Base-by-base conservation (phyloP, 2,113 vertebrate genomes). In the Chloropsis cyanopogon region DNA sequence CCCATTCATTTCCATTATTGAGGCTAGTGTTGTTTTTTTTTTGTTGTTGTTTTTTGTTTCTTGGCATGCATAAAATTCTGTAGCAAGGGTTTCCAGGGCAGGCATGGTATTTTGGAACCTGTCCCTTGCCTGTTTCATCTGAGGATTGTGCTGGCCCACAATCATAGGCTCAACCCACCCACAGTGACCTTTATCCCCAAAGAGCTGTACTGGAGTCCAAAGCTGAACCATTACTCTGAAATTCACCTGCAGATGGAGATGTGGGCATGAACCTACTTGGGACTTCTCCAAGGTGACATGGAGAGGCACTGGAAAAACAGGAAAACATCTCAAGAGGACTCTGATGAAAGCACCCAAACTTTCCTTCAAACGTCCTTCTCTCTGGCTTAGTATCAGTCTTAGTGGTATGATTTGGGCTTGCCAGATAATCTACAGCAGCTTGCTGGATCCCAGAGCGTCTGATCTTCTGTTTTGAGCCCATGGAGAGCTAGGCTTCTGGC, bases 381-480 rank as follows among this genome's bases (percentile, higher is more conserved):
- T 79, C 50, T 80, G 59, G 65, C 68, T 85, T 94, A 11, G 19
- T 46, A 49, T 68, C 53, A 76, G 13, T 52, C 41, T 80, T 57
- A 26, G 44, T 54, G 37, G 18, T 44, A 18, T 54, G 72, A 88
- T 91, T 60, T 53, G 88, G 86, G 60, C 54, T 90, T 95, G 76
- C 78, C 78, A 86, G 82, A 86, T 91, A 31, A 88, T 86, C 91
- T 49, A 2, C 65, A 81, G 68, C 86, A 94, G 72, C 47, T 88
- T 88, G 35, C 71, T 88, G 49, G 52, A 56, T 88, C 72, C 73
- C 83, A 82, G 35, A 86, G 52, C 3, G 28, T 84, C 86, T 84
- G 60, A 92, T 93, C 72, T 75, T 88, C 76, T 63, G 82, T 86
- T 94, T 71, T 82, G 86, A 96, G 93, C 60, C 66, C 53, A 46